Conservation (phyloP, 2,113 vertebrate genomes). For the Eulemur rufifrons region DNA sequence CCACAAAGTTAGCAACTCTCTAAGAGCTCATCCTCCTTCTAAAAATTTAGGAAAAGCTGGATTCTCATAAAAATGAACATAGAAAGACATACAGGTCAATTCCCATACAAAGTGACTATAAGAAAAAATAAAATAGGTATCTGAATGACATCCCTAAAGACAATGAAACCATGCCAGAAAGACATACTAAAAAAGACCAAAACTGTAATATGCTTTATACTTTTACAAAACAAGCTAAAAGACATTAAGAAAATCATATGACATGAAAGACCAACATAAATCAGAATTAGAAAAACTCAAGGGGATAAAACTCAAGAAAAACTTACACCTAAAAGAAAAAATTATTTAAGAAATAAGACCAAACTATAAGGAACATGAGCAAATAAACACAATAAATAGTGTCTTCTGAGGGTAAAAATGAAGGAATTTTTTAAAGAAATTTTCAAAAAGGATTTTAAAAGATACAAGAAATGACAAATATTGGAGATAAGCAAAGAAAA, state of each 20-base stretch:
- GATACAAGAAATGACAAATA: not conserved
- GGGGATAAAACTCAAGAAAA: conserved; percentile 3
- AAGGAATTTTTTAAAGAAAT: not conserved
- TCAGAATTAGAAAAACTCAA: conserved; percentile 11
- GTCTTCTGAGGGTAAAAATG: not conserved
- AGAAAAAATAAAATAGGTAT: not conserved
- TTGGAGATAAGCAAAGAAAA: not conserved
- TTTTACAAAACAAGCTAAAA: conserved; percentile 3
- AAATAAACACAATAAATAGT: not conserved
- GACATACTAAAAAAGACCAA: not conserved
- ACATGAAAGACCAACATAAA: not conserved
- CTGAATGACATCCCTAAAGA: not conserved
- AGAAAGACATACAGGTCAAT: not conserved
- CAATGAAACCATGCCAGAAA: not conserved
- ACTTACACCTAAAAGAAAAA: not conserved
- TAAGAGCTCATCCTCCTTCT: not conserved
- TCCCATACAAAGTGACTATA: not conserved
- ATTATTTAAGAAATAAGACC: conserved; percentile 26
- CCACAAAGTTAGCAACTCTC: not conserved
- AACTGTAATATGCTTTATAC: not conserved
- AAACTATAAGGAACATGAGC: not conserved
- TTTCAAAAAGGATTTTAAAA: not conserved
- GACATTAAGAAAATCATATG: not conserved
- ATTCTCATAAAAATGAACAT: not conserved
- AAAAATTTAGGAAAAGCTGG: not conserved